Evolutionary conservation across 2,888 invertebrate species (phyloP), one percentile per base, ranked within the genome.

Genomic region (Harpalus rufipes): DNA sequence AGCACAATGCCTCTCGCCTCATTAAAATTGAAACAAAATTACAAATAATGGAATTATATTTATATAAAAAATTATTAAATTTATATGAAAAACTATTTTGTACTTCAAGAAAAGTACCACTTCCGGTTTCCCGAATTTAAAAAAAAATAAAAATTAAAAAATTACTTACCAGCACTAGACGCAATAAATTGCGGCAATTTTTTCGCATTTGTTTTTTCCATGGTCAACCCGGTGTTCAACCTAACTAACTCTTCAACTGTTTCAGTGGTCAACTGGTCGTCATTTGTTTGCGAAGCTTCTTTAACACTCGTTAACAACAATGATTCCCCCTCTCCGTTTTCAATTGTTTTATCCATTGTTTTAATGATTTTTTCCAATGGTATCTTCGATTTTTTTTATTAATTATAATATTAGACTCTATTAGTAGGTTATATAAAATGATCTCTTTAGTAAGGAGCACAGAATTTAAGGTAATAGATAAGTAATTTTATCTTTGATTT

Each of bases 171-270:
- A 10, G 68, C 81, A n/a, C 61, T 25, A 7, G 81, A 68, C 3
- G 81, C 81, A 14, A 81, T 21, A 32, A n/a, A 68, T 10, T 81
- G 81, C 25, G 81, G 81, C n/a, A 25, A 16, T 25, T 81, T 81
- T 56, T 68, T 65, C 7, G 81, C 68, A 32, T 32, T 32, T 32
- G 32, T 32, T 32, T 32, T 32, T 32, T 32, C 32, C 32, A 32
- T 32, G 32, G 32, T 5, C 32, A 32, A 21, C 21, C 1, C 63
- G 8, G 5, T 12, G 12, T 63, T 8, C 21, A 63, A 18, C 1
- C n/a, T 63, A 7, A 21, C 63, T 7, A 39, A n/a, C 14, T 18
- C 63, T 81, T 25, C 16, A 16, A 41, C 74, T 44, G 51, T 76
- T 21, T 76, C 58, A 8, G 21, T 25, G 5, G 32, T 32, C 32